These are phyloP conservation scores for Girardinus metallicus DNA, from an alignment of 2,797 vertebrate species.

Conservation along the genomic window DNA sequence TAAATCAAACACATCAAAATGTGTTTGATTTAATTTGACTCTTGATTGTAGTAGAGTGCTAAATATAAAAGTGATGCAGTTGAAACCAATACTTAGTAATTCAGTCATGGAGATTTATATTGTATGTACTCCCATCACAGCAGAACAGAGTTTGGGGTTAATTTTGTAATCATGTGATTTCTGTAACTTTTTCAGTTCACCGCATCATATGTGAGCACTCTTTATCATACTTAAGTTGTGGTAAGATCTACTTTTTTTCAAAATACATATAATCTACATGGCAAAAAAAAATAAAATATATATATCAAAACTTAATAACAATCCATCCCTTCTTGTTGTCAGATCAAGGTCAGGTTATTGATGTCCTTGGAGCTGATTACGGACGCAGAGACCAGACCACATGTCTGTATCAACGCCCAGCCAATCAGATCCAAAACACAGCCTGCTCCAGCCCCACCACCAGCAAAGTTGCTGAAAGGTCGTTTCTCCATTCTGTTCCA, in stretches of 20 bases:
- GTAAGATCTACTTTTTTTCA: constrained; percentile 23
- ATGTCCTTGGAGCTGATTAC: constrained; percentile 42
- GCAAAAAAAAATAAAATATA: background rate
- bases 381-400: constrained; percentile 52
- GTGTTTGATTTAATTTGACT: background rate
- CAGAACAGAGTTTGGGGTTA: background rate
- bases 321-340: background rate
- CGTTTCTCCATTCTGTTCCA: background rate
- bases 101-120: background rate
- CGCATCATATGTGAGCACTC: constrained; percentile 35
- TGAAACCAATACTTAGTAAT: background rate
- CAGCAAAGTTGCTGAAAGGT: background rate
- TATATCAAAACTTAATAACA: background rate
- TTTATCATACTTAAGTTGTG: constrained; percentile 31
- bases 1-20: too few species aligned
- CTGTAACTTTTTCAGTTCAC: constrained; percentile 37
- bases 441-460: constrained; percentile 25
- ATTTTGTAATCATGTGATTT: constrained; percentile 7
- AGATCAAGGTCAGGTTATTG: constrained; percentile 40
- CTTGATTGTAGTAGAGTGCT: background rate
- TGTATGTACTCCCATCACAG: background rate
- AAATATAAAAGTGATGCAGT: background rate
- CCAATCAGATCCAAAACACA: background rate
- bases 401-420: background rate
- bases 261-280: background rate